These are phyloP conservation scores for Gymnocheta viridis DNA, from an alignment of 2,888 invertebrate species.

Conservation along the genomic window DNA sequence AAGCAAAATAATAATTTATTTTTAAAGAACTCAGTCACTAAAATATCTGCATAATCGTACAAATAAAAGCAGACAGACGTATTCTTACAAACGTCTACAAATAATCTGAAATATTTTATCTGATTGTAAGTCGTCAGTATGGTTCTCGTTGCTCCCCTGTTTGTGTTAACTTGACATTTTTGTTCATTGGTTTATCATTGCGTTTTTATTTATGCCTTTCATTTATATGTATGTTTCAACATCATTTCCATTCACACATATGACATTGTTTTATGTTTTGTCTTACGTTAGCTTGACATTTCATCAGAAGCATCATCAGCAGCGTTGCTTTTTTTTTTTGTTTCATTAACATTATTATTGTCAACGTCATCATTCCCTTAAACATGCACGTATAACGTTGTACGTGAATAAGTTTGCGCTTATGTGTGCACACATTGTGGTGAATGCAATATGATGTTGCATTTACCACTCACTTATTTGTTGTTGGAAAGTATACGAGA, in stretches of 20 bases:
- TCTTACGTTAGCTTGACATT: constrained; percentile 60
- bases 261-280: constrained; percentile 64
- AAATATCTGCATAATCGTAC: neutral
- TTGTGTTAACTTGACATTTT: constrained; percentile 13
- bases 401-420: neutral
- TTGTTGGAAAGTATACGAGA: constrained; percentile 6
- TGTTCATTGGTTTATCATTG: constrained; percentile 31
- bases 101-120: constrained; percentile 32
- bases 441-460: constrained; percentile 50
- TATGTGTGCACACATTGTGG: neutral
- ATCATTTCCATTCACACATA: constrained; percentile 47
- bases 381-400: neutral
- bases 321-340: constrained; percentile 25
- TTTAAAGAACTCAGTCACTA: neutral
- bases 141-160: neutral
- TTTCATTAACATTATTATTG: constrained; percentile 33
- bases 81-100: neutral
- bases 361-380: constrained; percentile 14
- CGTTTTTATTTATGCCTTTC: constrained; percentile 24
- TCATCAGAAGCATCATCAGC: constrained; percentile 54
- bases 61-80: neutral
- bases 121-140: constrained; percentile 1
- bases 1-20: too few species aligned
- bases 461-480: constrained; percentile 22
- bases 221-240: constrained; percentile 29